A percentile compares a stretch with the other conserved stretches of the same genome.
Conservation (phyloP, 2,797 vertebrate species). For the Nyctalus aviator region DNA sequence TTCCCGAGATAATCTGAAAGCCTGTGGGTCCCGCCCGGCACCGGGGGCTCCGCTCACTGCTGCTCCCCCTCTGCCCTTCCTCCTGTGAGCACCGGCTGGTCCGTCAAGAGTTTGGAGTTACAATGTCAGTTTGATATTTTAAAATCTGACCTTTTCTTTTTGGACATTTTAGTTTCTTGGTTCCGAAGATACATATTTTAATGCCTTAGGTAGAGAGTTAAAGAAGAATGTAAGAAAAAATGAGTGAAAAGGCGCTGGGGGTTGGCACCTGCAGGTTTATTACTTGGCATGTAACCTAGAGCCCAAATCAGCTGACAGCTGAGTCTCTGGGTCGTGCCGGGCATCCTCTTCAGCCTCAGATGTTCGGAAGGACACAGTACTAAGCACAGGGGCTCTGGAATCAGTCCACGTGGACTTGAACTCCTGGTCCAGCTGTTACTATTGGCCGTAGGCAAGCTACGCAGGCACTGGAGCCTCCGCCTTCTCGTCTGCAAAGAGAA, state of each 20-base stretch:
- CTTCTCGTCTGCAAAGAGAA: background rate
- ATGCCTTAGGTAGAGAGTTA: background rate
- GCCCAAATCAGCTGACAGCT: background rate
- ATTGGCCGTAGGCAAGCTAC: background rate
- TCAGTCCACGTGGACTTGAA: background rate
- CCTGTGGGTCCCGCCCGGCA: background rate
- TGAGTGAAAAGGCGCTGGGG: background rate
- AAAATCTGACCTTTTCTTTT: background rate
- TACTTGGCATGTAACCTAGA: background rate
- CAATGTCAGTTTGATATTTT: background rate
- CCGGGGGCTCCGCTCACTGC: background rate
- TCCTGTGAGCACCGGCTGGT: background rate
- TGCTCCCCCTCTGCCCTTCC: background rate
- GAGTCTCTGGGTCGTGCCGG: background rate
- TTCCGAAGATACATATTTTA: background rate
- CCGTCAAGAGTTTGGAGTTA: background rate
- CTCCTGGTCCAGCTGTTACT: background rate
- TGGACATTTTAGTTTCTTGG: background rate
- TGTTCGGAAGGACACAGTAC: background rate
- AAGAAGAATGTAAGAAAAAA: conserved; percentile 20
- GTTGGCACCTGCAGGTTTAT: background rate
- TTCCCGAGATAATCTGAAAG: background rate
- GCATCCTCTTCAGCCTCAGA: background rate
- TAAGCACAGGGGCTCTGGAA: background rate
- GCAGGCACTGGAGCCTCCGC: background rate